Evolutionary conservation across 1,140 invertebrate species (phyloP), one percentile per base, ranked within the genome.

Genomic region (Ceratosolen fusciceps): DNA sequence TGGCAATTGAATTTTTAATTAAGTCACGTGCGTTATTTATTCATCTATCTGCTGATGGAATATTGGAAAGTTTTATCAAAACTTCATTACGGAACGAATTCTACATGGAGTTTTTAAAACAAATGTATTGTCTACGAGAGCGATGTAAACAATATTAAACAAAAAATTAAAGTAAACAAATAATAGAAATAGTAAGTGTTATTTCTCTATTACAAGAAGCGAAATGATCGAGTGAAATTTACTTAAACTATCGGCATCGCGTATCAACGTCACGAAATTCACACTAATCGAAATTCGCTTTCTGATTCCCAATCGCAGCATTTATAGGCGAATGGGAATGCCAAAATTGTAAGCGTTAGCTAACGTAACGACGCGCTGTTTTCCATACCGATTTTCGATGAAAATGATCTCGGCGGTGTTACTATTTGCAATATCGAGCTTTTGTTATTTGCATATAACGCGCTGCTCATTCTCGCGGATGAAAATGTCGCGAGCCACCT

Each of bases 371-470:
- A 31, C 19, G 58, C 12, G 58, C 58, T 49, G 19, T 47, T 70
- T 70, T 70, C 43, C 62, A 5, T 34, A 39, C 19, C 34, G 34
- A 0, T 39, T 19, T 21, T 39, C 5, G 10, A 1, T 0, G 21
- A 67, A 67, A 67, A 67, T 67, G 14, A 67, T 67, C 37, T 67
- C 29, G 7, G 34, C 19, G 19, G 37, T n/a, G 5, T 12, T 2
- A n/a, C 0, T 67, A 67, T 67, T 67, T 67, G 39, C 62, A 67
- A 21, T 67, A 3, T 0, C 16, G 34, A 67, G 21, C 62, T 67
- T 21, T 67, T 12, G 12, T 67, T 67, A 67, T 67, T 67, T 67
- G 31, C 31, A 39, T 67, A 67, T 39, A 39, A 67, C 12, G 21
- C 10, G 19, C 3, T 39, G 4, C 62, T 67, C 9, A 19, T 19